Evolutionary conservation across 1,140 invertebrate species (phyloP).

Genomic region (Drosophila willistoni): DNA sequence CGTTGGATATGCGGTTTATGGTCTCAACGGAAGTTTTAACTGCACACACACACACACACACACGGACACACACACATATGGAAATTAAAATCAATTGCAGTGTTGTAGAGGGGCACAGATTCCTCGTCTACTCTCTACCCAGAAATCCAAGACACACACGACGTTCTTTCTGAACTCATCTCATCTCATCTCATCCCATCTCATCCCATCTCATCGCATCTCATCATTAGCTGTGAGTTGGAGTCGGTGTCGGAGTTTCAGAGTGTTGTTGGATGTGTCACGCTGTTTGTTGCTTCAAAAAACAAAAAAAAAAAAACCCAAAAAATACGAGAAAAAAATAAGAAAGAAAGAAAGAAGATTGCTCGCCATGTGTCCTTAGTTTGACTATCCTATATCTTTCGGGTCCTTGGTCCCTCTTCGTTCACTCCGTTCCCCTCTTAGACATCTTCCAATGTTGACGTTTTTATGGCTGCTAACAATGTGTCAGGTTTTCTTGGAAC

Average conservation of each 20-base stretch:
- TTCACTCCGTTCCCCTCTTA: background rate
- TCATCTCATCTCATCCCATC: conserved; percentile 8
- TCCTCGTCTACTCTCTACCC: background rate
- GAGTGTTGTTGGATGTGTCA: conserved; percentile 37
- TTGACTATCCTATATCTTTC: conserved; percentile 9
- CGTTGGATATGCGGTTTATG: conserved; percentile 39
- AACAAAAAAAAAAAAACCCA: conserved; percentile 32
- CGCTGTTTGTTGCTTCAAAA: conserved; percentile 52
- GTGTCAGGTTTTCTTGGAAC: conserved; percentile 62
- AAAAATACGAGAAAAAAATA: conserved; percentile 29
- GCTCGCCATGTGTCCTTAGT: conserved; percentile 53
- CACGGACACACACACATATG: conserved; percentile 14
- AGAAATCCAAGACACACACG: conserved; percentile 17
- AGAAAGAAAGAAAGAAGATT: conserved; percentile 41
- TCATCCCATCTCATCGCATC: background rate
- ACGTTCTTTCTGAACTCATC: background rate
- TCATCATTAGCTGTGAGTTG: conserved; percentile 6
- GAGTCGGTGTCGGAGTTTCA: conserved; percentile 5
- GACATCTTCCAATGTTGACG: conserved; percentile 35
- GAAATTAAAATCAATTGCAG: conserved; percentile 22
- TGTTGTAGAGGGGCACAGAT: conserved; percentile 5
- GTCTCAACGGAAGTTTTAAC: conserved; percentile 54
- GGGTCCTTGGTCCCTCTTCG: conserved; percentile 12
- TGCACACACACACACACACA: conserved; percentile 28
- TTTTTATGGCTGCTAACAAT: conserved; percentile 66